Base-by-base conservation (phyloP, 2,888 invertebrate genomes). In the Synanthedon formicaeformis region DNA sequence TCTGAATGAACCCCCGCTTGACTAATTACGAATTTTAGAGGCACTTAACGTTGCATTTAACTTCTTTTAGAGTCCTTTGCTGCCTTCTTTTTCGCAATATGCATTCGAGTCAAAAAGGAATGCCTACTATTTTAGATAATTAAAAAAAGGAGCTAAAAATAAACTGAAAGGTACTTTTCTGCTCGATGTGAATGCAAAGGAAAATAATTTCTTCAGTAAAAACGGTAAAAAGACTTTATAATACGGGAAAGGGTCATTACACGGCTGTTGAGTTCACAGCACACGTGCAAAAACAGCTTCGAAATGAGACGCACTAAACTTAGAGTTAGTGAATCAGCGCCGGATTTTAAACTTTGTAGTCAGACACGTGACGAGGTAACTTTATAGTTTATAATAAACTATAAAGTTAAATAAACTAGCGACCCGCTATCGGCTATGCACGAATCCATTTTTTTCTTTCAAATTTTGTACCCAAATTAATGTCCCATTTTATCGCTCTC, bases 201-300 rank as follows among this genome's bases (percentile, higher is more conserved):
- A 70, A 77, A 74, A 72, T 74, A 76, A 78, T 75, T 79, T 75
- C 69, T 69, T 66, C 41, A 64, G 67, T 71, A 69, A 77, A 80
- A 75, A 69, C 69, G 71, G 66, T 73, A 69, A 75, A 78, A 80
- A 79, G 74, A 70, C 73, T 81, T 78, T 78, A 78, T 81, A 78
- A 80, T 78, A 75, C 71, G 70, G 69, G 71, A 65, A 75, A 79
- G 79, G 75, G 77, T 75, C 81, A 77, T 82, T 78, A 79, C 72
- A 80, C 76, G 81, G 70, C 64, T 73, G 69, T 82, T 82, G 77
- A 79, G 67, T 73, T 75, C 73, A 69, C 78, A 70, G 77, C 78
- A 78, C 65, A 74, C 75, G 78, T 77, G 73, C 71, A 75, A 73
- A 78, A 75, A 77, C 68, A 73, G 75, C 70, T 67, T 73, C 63